Evolutionary conservation across 2,888 invertebrate species (phyloP).

Genomic region (Peribatodes rhomboidaria): DNA sequence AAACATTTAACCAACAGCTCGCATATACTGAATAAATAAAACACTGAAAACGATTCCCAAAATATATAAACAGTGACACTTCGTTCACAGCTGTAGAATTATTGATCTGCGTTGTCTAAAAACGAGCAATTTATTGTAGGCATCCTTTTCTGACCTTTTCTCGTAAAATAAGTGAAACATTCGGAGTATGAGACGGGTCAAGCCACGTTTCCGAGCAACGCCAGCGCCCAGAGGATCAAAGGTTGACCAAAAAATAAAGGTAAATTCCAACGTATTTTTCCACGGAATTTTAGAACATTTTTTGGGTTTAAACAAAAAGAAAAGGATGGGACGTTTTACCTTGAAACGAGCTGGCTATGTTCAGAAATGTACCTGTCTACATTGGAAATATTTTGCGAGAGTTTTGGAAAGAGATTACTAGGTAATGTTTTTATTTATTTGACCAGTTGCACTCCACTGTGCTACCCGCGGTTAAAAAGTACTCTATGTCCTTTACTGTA

Average conservation of each 20-base stretch:
- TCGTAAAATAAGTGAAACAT: conserved; percentile 48
- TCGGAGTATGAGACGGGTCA: conserved; percentile 48
- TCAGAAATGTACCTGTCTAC: neutral
- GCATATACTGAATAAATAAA: neutral
- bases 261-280: conserved; percentile 52
- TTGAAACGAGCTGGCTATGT: conserved; percentile 14
- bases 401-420: neutral
- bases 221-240: conserved; percentile 53
- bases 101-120: conserved; percentile 67
- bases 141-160: conserved; percentile 47
- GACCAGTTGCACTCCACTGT: too few species aligned
- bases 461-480: too few species aligned
- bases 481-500: too few species aligned
- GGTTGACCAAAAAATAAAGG: conserved; percentile 58
- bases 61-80: conserved; percentile 13
- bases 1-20: neutral
- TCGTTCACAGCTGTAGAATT: conserved; percentile 56
- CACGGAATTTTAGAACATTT: conserved; percentile 42
- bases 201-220: conserved; percentile 55
- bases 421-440: neutral
- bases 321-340: conserved; percentile 26
- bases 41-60: neutral
- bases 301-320: conserved; percentile 45
- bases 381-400: neutral
- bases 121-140: conserved; percentile 51